These are phyloP conservation scores for Numenius phaeopus DNA, from an alignment of 2,797 vertebrate genomes.

Conservation along the genomic window DNA sequence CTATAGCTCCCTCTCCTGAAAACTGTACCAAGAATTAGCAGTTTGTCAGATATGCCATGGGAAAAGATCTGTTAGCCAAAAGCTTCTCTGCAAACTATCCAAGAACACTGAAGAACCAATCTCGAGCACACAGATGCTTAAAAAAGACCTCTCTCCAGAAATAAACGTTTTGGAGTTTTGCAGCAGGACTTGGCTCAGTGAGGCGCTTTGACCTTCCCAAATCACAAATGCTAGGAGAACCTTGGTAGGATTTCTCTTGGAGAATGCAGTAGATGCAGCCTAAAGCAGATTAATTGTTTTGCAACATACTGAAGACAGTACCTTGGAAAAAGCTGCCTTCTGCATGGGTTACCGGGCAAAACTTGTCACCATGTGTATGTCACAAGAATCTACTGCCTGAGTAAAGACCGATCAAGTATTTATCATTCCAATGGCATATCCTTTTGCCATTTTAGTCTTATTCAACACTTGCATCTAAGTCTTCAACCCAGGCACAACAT, in stretches of 20 bases:
- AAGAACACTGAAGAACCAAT: neutral
- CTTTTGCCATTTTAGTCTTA: neutral
- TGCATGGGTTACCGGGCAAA: neutral
- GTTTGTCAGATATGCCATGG: neutral
- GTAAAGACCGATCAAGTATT: neutral
- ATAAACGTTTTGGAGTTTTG: fast-evolving
- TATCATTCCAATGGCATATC: neutral
- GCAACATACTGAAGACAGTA: neutral
- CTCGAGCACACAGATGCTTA: neutral
- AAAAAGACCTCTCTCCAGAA: neutral
- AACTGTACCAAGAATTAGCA: neutral
- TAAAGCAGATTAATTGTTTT: neutral
- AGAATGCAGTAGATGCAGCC: neutral
- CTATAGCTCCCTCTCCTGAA: neutral
- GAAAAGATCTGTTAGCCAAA: neutral
- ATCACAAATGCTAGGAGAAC: neutral
- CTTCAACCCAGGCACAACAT: neutral
- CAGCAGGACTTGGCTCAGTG: neutral
- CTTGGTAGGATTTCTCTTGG: neutral
- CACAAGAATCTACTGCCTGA: neutral
- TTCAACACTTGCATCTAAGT: neutral
- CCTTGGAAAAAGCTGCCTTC: neutral
- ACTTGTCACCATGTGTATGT: neutral
- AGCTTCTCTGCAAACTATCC: neutral
- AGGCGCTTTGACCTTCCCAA: neutral